A percentile compares a stretch with the other conserved stretches of the same genome.
These are phyloP conservation scores for Nomia melanderi DNA, from an alignment of 1,140 invertebrate genomes.

Conservation along the genomic window DNA sequence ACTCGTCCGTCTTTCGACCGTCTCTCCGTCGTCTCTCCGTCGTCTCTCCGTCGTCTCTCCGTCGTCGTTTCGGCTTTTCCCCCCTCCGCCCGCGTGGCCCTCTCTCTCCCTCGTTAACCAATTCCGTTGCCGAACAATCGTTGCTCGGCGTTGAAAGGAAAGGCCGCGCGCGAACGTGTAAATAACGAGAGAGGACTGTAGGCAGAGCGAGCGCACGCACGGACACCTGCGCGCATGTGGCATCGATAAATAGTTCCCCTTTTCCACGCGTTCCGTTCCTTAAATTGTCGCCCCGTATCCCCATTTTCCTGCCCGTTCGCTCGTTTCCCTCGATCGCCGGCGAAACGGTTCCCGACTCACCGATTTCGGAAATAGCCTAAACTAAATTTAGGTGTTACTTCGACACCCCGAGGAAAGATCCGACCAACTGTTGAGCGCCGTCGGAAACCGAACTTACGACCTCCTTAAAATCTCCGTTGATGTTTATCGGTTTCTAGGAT, in stretches of 20 bases:
- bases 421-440: constrained; percentile 26
- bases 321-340: constrained; percentile 23
- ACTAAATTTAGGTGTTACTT: constrained; percentile 57
- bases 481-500: constrained; percentile 16
- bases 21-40: not conserved
- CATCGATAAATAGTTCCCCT: constrained; percentile 50
- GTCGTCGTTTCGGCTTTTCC: too few relatives aligned
- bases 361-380: constrained; percentile 50
- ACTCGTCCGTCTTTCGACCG: constrained; percentile 11
- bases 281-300: constrained; percentile 12
- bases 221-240: constrained; percentile 52
- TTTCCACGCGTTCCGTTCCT: not conserved
- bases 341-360: not conserved
- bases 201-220: not conserved
- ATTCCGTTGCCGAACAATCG: too few relatives aligned
- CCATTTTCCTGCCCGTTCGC: constrained; percentile 30
- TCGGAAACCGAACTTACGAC: constrained; percentile 48
- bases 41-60: not conserved
- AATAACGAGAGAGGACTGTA: too few relatives aligned
- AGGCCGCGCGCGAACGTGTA: too few relatives aligned
- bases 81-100: too few relatives aligned
- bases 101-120: too few relatives aligned
- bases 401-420: constrained; percentile 17
- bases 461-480: constrained; percentile 49
- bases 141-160: too few relatives aligned